Evolutionary conservation across 2,113 vertebrate genomes (phyloP), one percentile per base, ranked within the genome.

Genomic region (Cromileptes altivelis): DNA sequence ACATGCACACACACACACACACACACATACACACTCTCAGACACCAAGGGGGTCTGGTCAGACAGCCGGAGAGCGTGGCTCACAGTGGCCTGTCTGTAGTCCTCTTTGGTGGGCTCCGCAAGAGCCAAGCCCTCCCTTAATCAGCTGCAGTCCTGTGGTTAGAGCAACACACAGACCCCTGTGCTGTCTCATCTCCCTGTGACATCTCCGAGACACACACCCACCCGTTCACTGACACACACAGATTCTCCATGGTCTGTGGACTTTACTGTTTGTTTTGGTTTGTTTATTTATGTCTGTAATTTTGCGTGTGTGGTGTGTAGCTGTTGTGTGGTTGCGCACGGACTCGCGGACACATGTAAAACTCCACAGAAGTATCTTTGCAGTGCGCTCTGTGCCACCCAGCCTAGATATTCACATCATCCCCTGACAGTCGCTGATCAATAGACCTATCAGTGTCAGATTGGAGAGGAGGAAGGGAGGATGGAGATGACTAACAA

Each of bases 381-480:
- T 69, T 82, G 76, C 83, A 33, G 53, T 27, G 50, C 55, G 62
- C 30, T 73, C 74, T 80, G 49, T 88, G 75, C 37, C 45, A 70
- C 75, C 73, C 50, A 49, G 63, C 65, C 71, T 33, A 14, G 40
- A 79, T 87, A 73, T 71, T 67, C 70, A 84, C 87, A 72, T 87
- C 81, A 75, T 71, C 75, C 70, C 72, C 9, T 78, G 75, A 74
- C 74, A 70, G 68, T 23, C 53, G 25, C 70, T 58, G 81, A 90
- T 94, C 91, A 91, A 92, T 93, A 87, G 79, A 90, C 72, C 73
- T 85, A 91, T 91, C 88, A 82, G 69, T 78, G 76, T 83, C 75
- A 69, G 65, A 55, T 10, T 45, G 65, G 21, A 19, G 60, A 70
- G 64, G 42, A 55, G 37, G 75, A 74, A 85, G 50, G 61, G 40